These are phyloP conservation scores for Melanogrammus aeglefinus DNA, from an alignment of 2,797 vertebrate genomes.

Conservation along the genomic window DNA sequence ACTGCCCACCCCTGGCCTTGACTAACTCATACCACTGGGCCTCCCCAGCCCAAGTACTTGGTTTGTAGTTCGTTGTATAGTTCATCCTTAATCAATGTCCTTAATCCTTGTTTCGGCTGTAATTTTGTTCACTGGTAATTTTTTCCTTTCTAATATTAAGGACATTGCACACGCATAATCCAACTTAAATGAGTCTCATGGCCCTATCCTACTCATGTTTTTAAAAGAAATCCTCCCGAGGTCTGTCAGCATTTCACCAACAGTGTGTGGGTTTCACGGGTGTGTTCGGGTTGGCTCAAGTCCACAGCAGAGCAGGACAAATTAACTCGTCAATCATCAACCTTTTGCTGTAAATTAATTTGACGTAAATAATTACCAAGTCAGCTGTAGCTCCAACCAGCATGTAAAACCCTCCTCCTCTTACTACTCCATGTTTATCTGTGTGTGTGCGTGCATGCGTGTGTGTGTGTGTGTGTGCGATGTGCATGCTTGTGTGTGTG, in stretches of 20 bases:
- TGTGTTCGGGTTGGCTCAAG: neutral
- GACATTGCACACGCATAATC: constrained; percentile 34
- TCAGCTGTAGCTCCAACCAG: neutral
- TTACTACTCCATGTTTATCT: neutral
- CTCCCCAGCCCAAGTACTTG: constrained; percentile 47
- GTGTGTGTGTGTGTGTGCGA: constrained; percentile 23
- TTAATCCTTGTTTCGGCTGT: neutral
- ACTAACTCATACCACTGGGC: constrained; percentile 53
- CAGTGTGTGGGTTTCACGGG: neutral
- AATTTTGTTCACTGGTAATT: neutral
- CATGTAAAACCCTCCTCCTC: neutral
- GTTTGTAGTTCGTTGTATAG: neutral
- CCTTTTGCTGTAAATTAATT: neutral
- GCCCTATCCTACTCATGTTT: constrained; percentile 63
- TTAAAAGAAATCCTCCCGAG: neutral
- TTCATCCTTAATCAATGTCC: neutral
- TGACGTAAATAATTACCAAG: neutral
- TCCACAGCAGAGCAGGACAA: neutral
- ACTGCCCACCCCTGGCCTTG: neutral
- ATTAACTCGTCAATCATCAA: neutral
- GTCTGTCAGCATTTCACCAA: neutral
- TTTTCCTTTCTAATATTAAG: neutral
- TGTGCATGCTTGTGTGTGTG: constrained; percentile 11
- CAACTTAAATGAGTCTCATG: constrained; percentile 64
- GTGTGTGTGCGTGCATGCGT: neutral